These are phyloP conservation scores for Pachypsylla venusta DNA, from an alignment of 1,140 invertebrate genomes.

Conservation along the genomic window DNA sequence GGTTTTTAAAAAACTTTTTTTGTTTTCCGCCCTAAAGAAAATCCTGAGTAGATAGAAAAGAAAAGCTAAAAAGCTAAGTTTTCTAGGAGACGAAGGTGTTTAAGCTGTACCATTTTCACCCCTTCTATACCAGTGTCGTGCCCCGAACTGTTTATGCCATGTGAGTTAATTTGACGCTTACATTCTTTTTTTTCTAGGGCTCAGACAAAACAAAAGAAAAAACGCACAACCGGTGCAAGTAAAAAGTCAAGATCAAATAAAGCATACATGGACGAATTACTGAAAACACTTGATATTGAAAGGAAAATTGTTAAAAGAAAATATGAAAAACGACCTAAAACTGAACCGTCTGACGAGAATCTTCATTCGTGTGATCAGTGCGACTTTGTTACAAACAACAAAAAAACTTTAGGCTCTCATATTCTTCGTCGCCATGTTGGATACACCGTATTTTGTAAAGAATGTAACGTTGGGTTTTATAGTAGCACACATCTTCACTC, in stretches of 20 bases:
- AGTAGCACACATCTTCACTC: constrained; percentile 1
- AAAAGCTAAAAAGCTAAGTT: too few relatives aligned
- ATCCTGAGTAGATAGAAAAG: too few relatives aligned
- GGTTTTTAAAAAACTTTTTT: too few relatives aligned
- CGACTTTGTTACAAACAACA: not conserved
- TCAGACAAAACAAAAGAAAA: not conserved
- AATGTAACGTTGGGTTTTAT: constrained; percentile 3
- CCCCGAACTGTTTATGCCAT: not conserved
- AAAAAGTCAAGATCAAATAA: not conserved
- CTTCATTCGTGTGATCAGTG: not conserved
- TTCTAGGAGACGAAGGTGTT: too few relatives aligned
- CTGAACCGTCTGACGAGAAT: not conserved
- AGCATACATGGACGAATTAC: not conserved
- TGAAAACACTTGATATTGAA: constrained; percentile 9
- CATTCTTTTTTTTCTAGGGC: constrained; percentile 3
- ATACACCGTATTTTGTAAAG: constrained; percentile 4
- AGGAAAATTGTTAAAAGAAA: not conserved
- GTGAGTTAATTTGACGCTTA: not conserved
- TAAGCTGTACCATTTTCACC: too few relatives aligned
- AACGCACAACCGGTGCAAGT: too few relatives aligned
- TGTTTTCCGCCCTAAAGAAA: too few relatives aligned
- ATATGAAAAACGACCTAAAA: not conserved
- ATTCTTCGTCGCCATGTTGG: not conserved
- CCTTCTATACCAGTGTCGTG: too few relatives aligned
- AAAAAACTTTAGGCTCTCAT: not conserved